A percentile compares a stretch with the other conserved stretches of the same genome.
phyloP scores from a whole-genome alignment of 2,888 invertebrate species.

The Drosophila infuscata region DNA sequence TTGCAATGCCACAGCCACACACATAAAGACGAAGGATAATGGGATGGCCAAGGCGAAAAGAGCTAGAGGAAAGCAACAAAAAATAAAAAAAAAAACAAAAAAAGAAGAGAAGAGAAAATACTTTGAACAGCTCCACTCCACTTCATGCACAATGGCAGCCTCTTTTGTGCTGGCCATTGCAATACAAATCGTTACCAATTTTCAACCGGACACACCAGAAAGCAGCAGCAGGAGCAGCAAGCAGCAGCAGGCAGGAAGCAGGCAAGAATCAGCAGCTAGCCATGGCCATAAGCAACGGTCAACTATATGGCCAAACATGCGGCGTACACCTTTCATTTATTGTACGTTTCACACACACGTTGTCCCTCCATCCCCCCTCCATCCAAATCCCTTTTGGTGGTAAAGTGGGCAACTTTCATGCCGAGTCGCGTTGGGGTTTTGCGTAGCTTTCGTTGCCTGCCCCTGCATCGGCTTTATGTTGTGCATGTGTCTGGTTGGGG shows the following conservation, averaged over 20 bases:
- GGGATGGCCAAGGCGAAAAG: constrained; percentile 26
- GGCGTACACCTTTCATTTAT: constrained; percentile 79
- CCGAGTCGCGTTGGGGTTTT: constrained; percentile 23
- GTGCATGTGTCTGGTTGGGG: constrained; percentile 75
- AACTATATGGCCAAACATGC: constrained; percentile 75
- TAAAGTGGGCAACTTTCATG: constrained; percentile 46
- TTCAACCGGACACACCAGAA: constrained; percentile 65
- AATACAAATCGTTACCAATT: constrained; percentile 81
- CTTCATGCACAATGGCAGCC: constrained; percentile 51
- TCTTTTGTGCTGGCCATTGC: constrained; percentile 64
- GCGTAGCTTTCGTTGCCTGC: constrained; percentile 29
- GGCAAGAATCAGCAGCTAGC: constrained; percentile 25
- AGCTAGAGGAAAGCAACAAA: not conserved
- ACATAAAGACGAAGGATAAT: constrained; percentile 18
- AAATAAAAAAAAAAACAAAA: not conserved
- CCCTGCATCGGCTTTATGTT: constrained; percentile 71
- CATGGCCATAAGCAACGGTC: constrained; percentile 75
- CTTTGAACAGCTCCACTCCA: constrained; percentile 57
- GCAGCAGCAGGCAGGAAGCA: constrained; percentile 32
- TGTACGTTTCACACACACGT: constrained; percentile 47
- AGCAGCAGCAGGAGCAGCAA: constrained; percentile 30
- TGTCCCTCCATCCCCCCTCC: not conserved
- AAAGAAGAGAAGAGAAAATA: constrained; percentile 37
- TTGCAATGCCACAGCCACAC: constrained; percentile 31
- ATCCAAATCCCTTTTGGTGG: constrained; percentile 16